These are phyloP conservation scores for Drosophila subquinaria DNA, from an alignment of 2,888 invertebrate genomes.

Conservation along the genomic window DNA sequence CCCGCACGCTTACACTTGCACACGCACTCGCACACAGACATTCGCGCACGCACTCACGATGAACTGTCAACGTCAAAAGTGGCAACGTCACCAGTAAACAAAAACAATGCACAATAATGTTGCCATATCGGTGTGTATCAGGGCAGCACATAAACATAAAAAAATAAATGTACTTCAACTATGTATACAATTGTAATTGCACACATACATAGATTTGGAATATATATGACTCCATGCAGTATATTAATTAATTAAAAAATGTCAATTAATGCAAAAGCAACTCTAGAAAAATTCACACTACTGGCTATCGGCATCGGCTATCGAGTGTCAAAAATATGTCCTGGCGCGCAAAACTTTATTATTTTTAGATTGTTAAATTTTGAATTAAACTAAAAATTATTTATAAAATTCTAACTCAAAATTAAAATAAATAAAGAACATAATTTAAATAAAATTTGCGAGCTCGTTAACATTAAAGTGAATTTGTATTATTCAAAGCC, in stretches of 20 bases:
- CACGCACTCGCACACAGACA: conserved; percentile 19
- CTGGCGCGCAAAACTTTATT: too few species aligned
- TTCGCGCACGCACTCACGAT: conserved; percentile 35
- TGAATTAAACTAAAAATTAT: too few species aligned
- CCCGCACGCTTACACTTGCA: conserved; percentile 49
- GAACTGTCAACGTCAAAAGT: conserved; percentile 73
- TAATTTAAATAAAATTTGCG: too few species aligned
- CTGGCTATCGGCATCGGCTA: too few species aligned
- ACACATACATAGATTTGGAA: neutral
- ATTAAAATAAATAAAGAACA: too few species aligned
- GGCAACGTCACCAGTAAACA: conserved; percentile 65
- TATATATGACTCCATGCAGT: too few species aligned
- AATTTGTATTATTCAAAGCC: too few species aligned
- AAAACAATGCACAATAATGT: conserved; percentile 39
- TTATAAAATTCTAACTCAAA: too few species aligned
- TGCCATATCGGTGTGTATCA: conserved; percentile 28
- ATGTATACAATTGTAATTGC: neutral
- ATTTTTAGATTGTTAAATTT: too few species aligned
- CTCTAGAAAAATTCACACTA: neutral
- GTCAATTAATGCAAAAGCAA: neutral
- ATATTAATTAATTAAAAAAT: too few species aligned
- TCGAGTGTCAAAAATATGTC: too few species aligned
- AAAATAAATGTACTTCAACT: neutral
- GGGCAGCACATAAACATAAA: neutral
- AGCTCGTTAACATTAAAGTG: too few species aligned